Base-by-base conservation (phyloP, 1,140 invertebrate species). In the Aethina tumida region DNA sequence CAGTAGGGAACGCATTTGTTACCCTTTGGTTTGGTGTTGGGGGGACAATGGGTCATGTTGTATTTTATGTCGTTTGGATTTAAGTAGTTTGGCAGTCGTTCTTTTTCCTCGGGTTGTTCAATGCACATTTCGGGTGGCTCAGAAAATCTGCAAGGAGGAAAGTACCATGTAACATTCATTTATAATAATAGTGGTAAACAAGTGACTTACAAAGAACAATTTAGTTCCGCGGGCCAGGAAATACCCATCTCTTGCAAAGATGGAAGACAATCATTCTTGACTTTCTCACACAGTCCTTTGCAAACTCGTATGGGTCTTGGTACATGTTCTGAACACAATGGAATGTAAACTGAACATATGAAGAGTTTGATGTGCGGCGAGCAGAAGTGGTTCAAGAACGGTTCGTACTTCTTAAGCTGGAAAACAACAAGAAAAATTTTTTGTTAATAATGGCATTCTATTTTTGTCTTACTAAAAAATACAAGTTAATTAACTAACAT, bases 241-340 rank as follows among this genome's bases (percentile, higher is more conserved):
- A 81, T 66, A 24, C 73, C 71, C 55, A 86, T 77, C 19, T 72
- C 69, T 38, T 75, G 70, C 36, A 93, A 64, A 7, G 86, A 77
- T 0, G 82, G 75, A 31, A 79, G 68, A 65, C 91, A 96, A 39
- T 83, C 76, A 26, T 69, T 68, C 41, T 75, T 72, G 1, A 93
- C 88, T 25, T 76, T 78, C 49, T 89, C 76, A 64, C 90, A 94
- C 26, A 92, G 72, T 2, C 81, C 77, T 45, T 84, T 74, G 66
- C 91, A 95, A 3, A 86, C 85, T 30, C 84, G 84, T 41, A 96
- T 88, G 14, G 86, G 82, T 48, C 79, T 77, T 18, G 73, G 70
- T 46, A 93, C 81, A 56, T 91, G 81, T 53, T 88, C 83, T 5
- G 87, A 90, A 65, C 91, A 96, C 65, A 95, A 83, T 20, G 91